phyloP scores from a whole-genome alignment of 2,888 invertebrate genomes.

The Agrotis exclamationis region DNA sequence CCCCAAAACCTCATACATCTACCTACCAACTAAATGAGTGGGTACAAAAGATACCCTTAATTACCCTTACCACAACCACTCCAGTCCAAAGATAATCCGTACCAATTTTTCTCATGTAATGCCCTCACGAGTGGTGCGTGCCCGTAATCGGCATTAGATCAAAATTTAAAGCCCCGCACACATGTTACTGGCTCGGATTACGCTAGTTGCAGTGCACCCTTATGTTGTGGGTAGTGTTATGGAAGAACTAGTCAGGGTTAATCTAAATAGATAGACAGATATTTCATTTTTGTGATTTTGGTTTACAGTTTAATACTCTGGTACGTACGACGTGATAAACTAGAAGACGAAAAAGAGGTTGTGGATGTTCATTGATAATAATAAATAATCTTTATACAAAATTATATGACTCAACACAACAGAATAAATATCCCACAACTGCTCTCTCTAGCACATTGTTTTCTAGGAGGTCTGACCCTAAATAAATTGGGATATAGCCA shows the following conservation, averaged over 20 bases:
- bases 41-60: conserved; percentile 37
- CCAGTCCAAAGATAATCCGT: conserved; percentile 51
- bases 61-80: conserved; percentile 57
- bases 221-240: conserved; percentile 62
- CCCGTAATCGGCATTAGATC: conserved; percentile 88
- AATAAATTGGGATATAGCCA: too few relatives aligned
- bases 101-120: conserved; percentile 66
- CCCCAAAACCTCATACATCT: background rate
- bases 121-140: conserved; percentile 76
- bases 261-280: background rate
- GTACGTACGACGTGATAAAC: too few relatives aligned
- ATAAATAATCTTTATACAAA: too few relatives aligned
- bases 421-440: too few relatives aligned
- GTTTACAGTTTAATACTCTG: too few relatives aligned
- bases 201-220: conserved; percentile 73
- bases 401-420: too few relatives aligned
- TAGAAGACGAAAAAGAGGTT: too few relatives aligned
- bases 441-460: too few relatives aligned
- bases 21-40: background rate
- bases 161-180: conserved; percentile 87
- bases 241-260: conserved; percentile 30
- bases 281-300: too few relatives aligned
- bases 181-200: conserved; percentile 86
- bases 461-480: too few relatives aligned
- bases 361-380: too few relatives aligned